phyloP scores from a whole-genome alignment of 2,113 vertebrate species.

The Poicephalus gulielmi region DNA sequence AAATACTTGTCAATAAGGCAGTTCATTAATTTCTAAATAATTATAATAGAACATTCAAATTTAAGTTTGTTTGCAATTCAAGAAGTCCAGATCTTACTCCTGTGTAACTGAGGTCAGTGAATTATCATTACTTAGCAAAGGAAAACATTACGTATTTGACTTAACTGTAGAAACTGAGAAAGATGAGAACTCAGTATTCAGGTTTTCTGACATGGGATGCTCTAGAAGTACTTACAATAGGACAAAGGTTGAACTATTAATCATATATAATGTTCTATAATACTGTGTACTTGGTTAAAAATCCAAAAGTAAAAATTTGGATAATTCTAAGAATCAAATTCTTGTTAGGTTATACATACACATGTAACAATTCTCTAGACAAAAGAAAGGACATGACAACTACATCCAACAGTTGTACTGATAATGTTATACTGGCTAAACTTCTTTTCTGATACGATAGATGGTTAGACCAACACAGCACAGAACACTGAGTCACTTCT shows the following conservation, averaged over 20 bases:
- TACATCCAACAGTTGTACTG: neutral
- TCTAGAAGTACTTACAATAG: neutral
- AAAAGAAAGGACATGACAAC: neutral
- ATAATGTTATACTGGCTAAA: neutral
- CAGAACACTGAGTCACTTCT: neutral
- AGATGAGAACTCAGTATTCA: neutral
- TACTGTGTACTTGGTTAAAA: neutral
- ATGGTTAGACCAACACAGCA: neutral
- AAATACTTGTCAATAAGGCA: neutral
- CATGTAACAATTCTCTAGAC: slow-evolving; percentile 2
- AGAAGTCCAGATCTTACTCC: neutral
- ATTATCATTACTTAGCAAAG: neutral
- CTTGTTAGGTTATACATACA: neutral
- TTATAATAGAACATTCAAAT: neutral
- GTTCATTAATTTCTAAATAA: neutral
- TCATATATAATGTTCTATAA: neutral
- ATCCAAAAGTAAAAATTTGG: neutral
- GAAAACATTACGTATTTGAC: neutral
- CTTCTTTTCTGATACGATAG: neutral
- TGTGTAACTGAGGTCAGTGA: neutral
- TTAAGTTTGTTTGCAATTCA: neutral
- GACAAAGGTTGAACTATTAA: neutral
- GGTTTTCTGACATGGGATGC: neutral
- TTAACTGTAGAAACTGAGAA: neutral
- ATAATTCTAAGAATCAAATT: slow-evolving; percentile 36